These are phyloP conservation scores for Lineus longissimus DNA, from an alignment of 1,140 invertebrate genomes.

Conservation along the genomic window DNA sequence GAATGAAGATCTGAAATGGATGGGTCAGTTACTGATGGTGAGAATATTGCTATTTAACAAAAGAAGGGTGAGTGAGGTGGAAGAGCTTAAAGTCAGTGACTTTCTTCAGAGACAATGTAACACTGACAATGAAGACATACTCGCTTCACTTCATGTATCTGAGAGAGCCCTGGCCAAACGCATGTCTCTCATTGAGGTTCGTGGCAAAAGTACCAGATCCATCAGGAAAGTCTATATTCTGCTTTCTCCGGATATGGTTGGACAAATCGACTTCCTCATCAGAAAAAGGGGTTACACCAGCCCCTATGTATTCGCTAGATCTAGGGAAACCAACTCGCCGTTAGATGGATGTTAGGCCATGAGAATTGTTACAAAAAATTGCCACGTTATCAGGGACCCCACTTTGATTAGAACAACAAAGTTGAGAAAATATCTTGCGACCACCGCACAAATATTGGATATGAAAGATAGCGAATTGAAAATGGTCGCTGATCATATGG, in stretches of 20 bases:
- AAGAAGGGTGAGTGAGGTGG: conserved; percentile 12
- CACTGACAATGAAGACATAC: background rate
- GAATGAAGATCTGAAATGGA: background rate
- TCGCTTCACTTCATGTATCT: background rate
- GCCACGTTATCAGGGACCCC: conserved; percentile 5
- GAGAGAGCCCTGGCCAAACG: conserved; percentile 11
- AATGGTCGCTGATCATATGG: no score
- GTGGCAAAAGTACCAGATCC: no score
- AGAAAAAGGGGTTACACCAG: no score
- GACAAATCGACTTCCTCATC: no score
- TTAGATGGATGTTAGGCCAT: conserved; percentile 9
- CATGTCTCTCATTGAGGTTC: no score
- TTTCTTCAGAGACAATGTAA: background rate
- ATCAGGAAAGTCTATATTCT: no score
- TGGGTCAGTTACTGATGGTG: conserved; percentile 7
- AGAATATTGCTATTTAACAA: conserved; percentile 14
- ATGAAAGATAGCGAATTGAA: no score
- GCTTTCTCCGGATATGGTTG: no score
- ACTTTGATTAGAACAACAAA: conserved; percentile 3
- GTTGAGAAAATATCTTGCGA: conserved; percentile 16
- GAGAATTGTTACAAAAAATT: conserved; percentile 9
- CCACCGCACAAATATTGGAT: conserved; percentile 16
- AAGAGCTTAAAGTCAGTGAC: conserved; percentile 11
- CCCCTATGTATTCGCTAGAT: no score
- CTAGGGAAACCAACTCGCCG: conserved; percentile 17